Evolutionary conservation across 2,888 invertebrate species (phyloP), one percentile per base, ranked within the genome.

Genomic region (Cephalotes varians): DNA sequence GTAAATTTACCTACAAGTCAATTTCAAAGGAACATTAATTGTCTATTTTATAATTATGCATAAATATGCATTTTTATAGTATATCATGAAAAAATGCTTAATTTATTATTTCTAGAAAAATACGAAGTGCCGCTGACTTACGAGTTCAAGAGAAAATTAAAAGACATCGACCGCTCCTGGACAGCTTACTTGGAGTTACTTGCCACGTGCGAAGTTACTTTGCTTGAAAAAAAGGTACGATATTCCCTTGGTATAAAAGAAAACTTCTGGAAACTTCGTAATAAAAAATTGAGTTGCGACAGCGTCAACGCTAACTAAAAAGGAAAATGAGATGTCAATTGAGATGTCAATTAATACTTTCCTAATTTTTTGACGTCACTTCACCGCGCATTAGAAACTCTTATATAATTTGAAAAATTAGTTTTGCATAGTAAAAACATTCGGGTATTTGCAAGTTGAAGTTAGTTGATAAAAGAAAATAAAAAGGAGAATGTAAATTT

Each of bases 71-170:
- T 31, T 21, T 4, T n/a, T 58, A 64, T 28, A 12, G 5, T 44
- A 21, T 12, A 49, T 25, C 7, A 5, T 18, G 5, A 3, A 77
- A 31, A 1, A 51, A 77, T 5, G 31, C 18, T 25, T 34, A 31
- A 62, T 56, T 25, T 54, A 73, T 49, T 25, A 44, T 56, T 85
- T 83, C 7, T 71, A 95, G 94, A 95, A 82, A 98, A 98, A 92
- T 98, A 98, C 93, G 96, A 97, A 87, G 97, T 98, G 0, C 95
- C 96, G 74, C 94, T 98, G 74, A 95, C 96, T 60, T 95, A 96
- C 15, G 96, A 96, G 84, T 96, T 97, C 94, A 92, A 95, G 25
- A 94, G 95, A 10, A 95, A 95, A 69, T 95, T 96, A 85, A 95
- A 96, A 88, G 96, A 95, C 72, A 95, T 98, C 69, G 95, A 96